Percentiles rank a stretch among this genome's conserved stretches.
These are phyloP conservation scores for Cylas formicarius DNA, from an alignment of 1,140 invertebrate genomes.

Conservation along the genomic window DNA sequence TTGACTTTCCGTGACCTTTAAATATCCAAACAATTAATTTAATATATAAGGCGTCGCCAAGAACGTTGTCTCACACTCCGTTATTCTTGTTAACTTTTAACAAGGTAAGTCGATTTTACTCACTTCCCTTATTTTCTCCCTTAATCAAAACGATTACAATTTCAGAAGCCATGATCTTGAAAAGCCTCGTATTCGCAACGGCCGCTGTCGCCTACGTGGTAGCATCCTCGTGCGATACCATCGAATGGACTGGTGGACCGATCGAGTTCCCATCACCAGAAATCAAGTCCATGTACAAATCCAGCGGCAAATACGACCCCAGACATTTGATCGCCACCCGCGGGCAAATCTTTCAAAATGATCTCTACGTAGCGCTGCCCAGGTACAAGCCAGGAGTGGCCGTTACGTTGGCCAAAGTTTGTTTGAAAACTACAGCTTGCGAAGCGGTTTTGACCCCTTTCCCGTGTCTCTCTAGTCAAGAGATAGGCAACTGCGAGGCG, in stretches of 20 bases:
- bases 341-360: slow-evolving; percentile 48
- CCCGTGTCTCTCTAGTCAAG: slow-evolving; percentile 53
- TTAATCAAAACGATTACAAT: too few species aligned
- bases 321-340: slow-evolving; percentile 55
- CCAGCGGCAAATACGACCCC: slow-evolving; percentile 47
- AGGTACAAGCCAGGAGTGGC: slow-evolving; percentile 51
- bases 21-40: too few species aligned
- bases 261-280: slow-evolving; percentile 50
- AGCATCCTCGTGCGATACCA: slow-evolving; percentile 15
- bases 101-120: too few species aligned
- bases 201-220: slow-evolving; percentile 9
- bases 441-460: slow-evolving; percentile 45
- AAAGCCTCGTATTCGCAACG: neutral
- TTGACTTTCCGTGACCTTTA: too few species aligned
- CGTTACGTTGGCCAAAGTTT: slow-evolving; percentile 47
- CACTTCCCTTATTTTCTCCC: too few species aligned
- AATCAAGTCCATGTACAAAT: slow-evolving; percentile 48
- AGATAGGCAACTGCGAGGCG: slow-evolving; percentile 50
- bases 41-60: too few species aligned
- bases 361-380: slow-evolving; percentile 48
- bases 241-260: slow-evolving; percentile 35
- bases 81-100: too few species aligned
- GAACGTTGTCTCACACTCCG: too few species aligned
- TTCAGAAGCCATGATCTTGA: too few species aligned
- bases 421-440: slow-evolving; percentile 41